Evolutionary conservation across 2,113 vertebrate species (phyloP).

Genomic region (Corapipo altera): DNA sequence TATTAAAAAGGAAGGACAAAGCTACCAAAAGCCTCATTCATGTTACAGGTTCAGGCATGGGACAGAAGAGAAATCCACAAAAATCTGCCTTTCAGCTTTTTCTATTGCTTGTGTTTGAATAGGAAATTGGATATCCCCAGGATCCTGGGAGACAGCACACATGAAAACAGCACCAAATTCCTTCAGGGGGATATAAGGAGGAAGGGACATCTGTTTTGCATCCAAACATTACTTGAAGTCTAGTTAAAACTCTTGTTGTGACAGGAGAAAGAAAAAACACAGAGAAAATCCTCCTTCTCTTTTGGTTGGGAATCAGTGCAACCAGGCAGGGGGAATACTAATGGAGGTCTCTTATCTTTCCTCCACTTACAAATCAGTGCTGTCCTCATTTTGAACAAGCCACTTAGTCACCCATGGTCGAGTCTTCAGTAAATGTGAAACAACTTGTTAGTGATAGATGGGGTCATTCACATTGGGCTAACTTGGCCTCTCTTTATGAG

Average conservation of each 20-base stretch:
- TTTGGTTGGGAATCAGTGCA: background rate
- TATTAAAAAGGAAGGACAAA: slow-evolving; percentile 61
- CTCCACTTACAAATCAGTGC: background rate
- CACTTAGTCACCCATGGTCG: background rate
- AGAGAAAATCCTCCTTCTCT: background rate
- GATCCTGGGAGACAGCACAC: slow-evolving; percentile 34
- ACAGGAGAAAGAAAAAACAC: background rate
- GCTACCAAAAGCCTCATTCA: slow-evolving; percentile 50
- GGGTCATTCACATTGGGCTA: background rate
- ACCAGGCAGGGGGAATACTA: background rate
- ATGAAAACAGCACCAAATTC: slow-evolving; percentile 50
- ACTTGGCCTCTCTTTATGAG: background rate
- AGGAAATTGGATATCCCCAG: slow-evolving; percentile 61
- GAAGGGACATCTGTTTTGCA: slow-evolving; percentile 55
- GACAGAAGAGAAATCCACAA: slow-evolving; percentile 51
- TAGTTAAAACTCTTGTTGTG: slow-evolving; percentile 26
- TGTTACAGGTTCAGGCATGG: slow-evolving; percentile 47
- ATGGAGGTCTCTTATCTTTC: slow-evolving; percentile 18
- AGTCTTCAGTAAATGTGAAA: background rate
- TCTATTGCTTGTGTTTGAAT: slow-evolving; percentile 46
- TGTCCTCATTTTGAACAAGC: background rate
- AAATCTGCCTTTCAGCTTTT: slow-evolving; percentile 64
- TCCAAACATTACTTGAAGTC: slow-evolving; percentile 34
- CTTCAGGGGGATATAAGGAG: slow-evolving; percentile 27
- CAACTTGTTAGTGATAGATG: background rate